Percentiles rank a stretch among this genome's conserved stretches.
Evolutionary conservation across 1,140 invertebrate species (phyloP).

Genomic region (Drosophila bocki): DNA sequence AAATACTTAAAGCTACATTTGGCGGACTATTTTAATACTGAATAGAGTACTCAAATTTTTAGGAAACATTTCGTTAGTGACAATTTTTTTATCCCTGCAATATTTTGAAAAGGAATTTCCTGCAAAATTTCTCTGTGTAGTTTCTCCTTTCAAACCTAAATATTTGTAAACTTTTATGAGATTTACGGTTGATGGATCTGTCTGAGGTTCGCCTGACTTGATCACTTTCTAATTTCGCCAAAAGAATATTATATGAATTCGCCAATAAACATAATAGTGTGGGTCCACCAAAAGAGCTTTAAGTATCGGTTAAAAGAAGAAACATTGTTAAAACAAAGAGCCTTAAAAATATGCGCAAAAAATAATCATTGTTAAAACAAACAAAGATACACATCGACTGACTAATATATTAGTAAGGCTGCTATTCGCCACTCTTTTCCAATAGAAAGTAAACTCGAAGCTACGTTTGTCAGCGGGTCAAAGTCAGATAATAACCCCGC

Average conservation of each 20-base stretch:
- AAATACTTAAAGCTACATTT: neutral
- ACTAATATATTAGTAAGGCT: conserved; percentile 27
- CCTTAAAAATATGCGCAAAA: conserved; percentile 14
- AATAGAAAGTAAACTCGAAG: conserved; percentile 49
- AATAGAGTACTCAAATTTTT: neutral
- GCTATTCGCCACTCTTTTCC: conserved; percentile 32
- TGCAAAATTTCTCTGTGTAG: neutral
- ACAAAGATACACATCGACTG: conserved; percentile 28
- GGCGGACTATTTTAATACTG: neutral
- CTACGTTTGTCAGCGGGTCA: conserved; percentile 37
- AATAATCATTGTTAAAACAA: conserved; percentile 37
- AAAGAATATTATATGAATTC: conserved; percentile 33
- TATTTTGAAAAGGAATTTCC: neutral
- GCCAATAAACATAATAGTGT: conserved; percentile 10
- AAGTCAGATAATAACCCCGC: conserved; percentile 48
- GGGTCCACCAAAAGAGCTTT: neutral
- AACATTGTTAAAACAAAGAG: conserved; percentile 19
- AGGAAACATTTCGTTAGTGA: neutral
- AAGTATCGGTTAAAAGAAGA: conserved; percentile 8
- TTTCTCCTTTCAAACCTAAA: neutral
- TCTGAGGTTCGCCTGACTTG: neutral
- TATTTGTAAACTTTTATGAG: neutral
- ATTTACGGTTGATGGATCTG: conserved; percentile 5
- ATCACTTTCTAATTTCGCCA: conserved; percentile 38
- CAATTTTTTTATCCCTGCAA: neutral